Conservation (phyloP, 2,888 invertebrate genomes). For the Aspidapion aeneum region DNA sequence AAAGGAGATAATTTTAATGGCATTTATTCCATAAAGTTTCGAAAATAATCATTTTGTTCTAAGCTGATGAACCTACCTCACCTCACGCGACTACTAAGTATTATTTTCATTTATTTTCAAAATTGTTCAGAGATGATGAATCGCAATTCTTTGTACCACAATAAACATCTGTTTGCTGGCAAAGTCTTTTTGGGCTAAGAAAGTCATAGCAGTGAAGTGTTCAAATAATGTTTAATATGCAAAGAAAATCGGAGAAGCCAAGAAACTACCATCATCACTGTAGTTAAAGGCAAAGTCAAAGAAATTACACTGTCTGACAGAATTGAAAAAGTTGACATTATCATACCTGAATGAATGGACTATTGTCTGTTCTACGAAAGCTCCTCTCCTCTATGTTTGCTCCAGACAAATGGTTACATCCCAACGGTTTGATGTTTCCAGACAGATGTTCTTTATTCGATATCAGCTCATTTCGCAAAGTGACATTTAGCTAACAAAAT, state of each 20-base stretch:
- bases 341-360: conserved; percentile 78
- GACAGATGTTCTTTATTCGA: conserved; percentile 94
- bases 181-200: conserved; percentile 90
- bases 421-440: conserved; percentile 99
- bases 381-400: conserved; percentile 98
- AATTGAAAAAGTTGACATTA: conserved; percentile 90
- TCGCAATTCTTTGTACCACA: conserved; percentile 98
- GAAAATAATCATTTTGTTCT: too few relatives aligned
- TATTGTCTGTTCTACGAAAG: conserved; percentile 95
- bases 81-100: conserved; percentile 99
- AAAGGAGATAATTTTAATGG: too few relatives aligned
- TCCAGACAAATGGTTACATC: conserved; percentile 98
- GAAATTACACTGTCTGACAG: conserved; percentile 92
- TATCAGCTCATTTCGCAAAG: conserved; percentile 97
- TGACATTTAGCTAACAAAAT: conserved; percentile 97
- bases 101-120: conserved; percentile 99
- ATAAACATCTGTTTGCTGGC: conserved; percentile 94
- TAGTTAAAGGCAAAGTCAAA: conserved; percentile 84
- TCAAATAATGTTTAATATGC: conserved; percentile 99
- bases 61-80: conserved; percentile 96
- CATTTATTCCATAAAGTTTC: too few relatives aligned
- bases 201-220: conserved; percentile 96
- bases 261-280: conserved; percentile 77
- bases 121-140: conserved; percentile 99
- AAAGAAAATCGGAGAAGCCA: conserved; percentile 87